Conservation (phyloP, 2,888 invertebrate species). For the Alitta virens region DNA sequence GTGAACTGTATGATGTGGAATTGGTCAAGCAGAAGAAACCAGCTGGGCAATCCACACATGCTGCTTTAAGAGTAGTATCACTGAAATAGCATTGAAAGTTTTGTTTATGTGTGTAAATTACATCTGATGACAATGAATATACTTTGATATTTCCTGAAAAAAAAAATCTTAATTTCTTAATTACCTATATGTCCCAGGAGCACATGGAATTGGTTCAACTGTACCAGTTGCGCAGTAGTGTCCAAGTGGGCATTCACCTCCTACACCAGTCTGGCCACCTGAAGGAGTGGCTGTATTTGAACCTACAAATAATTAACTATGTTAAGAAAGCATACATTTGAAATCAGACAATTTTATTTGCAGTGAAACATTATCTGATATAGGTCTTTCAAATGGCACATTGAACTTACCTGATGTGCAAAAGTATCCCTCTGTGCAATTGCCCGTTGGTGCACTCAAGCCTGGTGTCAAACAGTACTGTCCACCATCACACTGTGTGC, state of each 20-base stretch:
- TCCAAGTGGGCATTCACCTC: constrained; percentile 46
- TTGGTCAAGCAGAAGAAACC: constrained; percentile 49
- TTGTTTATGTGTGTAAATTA: neutral
- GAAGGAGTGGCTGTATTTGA: constrained; percentile 46
- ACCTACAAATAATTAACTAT: constrained; percentile 30
- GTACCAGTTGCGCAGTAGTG: constrained; percentile 46
- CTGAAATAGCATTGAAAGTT: constrained; percentile 29
- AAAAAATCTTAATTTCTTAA: neutral
- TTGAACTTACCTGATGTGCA: constrained; percentile 34
- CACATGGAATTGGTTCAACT: constrained; percentile 38
- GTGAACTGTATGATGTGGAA: constrained; percentile 38
- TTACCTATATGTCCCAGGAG: constrained; percentile 39
- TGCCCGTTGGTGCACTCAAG: constrained; percentile 35
- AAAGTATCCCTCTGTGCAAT: constrained; percentile 49
- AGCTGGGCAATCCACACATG: constrained; percentile 44
- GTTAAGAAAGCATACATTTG: neutral
- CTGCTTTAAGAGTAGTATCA: constrained; percentile 35
- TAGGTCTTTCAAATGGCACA: neutral
- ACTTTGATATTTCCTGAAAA: neutral
- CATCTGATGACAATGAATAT: neutral
- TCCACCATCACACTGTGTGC: constrained; percentile 51
- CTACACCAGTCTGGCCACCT: constrained; percentile 42
- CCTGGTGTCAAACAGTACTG: constrained; percentile 45
- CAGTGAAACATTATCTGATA: too few relatives aligned
- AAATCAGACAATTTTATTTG: neutral